Base-by-base conservation (phyloP, 35 echinoderm and acorn worm species). In the Heliocidaris tuberculata region DNA sequence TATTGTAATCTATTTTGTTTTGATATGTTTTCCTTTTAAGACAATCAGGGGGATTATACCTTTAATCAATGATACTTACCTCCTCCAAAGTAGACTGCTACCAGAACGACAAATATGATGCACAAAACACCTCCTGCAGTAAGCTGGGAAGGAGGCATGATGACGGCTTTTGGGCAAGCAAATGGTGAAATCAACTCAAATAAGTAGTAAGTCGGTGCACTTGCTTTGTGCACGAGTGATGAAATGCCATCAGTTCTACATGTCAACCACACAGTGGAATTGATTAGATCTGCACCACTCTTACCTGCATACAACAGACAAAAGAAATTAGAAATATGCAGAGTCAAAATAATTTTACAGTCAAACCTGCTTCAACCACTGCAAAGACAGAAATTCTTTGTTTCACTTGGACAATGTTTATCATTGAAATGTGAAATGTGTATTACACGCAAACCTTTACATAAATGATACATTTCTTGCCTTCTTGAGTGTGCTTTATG, bases 41-140 rank as follows among this genome's bases (percentile, higher is more conserved):
- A 42, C 35, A 42, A 42, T 42, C 3, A 3, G 35, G 35, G 35
- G 35, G 35, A 42, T 42, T 42, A 42, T 42, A 42, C 35, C 35
- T 42, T 42, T 42, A 42, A 56, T 13, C 15, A 15, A 56, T 56
- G 52, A 56, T 78, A 89, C 91, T 31, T 93, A 93, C 91, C 91
- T 48, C 91, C 91, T 59, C 10, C 91, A 93, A 93, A 93, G 91
- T 93, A 93, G 50, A 93, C n/a, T 15, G 48, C 16, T 49, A 93
- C 91, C 2, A 59, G 19, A 13, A 93, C 91, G 13, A 59, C 50
- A 93, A 93, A 93, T 5, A 93, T 13, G 50, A 93, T 93, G 49
- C 91, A 93, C 0, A 93, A 6, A 59, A 93, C 13, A 13, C 91
- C 91, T 13, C 91, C 91, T 9, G 91, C 31, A 17, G 91, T 27